phyloP scores from a whole-genome alignment of 2,888 invertebrate species.

The Laspeyria flexula region DNA sequence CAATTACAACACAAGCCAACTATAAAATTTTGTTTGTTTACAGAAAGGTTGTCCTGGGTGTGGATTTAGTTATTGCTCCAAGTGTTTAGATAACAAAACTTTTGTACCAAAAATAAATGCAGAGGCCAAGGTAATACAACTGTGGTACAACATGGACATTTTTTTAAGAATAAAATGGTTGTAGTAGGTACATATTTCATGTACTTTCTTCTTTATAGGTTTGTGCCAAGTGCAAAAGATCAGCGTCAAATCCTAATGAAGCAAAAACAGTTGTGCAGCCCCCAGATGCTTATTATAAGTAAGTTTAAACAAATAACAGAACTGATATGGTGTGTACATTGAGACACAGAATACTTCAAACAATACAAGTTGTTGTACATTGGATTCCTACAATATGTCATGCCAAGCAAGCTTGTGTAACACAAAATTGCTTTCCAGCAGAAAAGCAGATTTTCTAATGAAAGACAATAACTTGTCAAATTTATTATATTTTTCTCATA shows the following conservation, averaged over 20 bases:
- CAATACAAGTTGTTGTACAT: no score
- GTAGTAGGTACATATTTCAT: not conserved
- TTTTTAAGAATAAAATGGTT: not conserved
- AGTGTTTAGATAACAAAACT: conserved; percentile 91
- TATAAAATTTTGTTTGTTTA: conserved; percentile 47
- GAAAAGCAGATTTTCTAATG: no score
- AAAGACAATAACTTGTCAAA: no score
- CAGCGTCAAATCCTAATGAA: conserved; percentile 38
- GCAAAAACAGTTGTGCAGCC: conserved; percentile 58
- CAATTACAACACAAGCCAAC: no score
- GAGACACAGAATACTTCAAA: no score
- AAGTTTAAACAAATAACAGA: conserved; percentile 32
- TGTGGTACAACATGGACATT: no score
- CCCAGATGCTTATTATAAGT: conserved; percentile 87
- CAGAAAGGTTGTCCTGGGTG: conserved; percentile 94
- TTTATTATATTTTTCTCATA: no score
- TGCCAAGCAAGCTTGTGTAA: no score
- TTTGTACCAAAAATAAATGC: conserved; percentile 87
- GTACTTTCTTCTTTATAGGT: conserved; percentile 53
- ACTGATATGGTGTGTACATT: no score
- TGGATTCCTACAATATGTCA: no score
- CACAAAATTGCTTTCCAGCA: no score
- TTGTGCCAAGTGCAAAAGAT: conserved; percentile 69
- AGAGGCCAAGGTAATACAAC: conserved; percentile 87
- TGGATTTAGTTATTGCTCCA: conserved; percentile 93